Evolutionary conservation across 2,888 invertebrate species (phyloP), one percentile per base, ranked within the genome.

Genomic region (Herminia tarsipennalis): DNA sequence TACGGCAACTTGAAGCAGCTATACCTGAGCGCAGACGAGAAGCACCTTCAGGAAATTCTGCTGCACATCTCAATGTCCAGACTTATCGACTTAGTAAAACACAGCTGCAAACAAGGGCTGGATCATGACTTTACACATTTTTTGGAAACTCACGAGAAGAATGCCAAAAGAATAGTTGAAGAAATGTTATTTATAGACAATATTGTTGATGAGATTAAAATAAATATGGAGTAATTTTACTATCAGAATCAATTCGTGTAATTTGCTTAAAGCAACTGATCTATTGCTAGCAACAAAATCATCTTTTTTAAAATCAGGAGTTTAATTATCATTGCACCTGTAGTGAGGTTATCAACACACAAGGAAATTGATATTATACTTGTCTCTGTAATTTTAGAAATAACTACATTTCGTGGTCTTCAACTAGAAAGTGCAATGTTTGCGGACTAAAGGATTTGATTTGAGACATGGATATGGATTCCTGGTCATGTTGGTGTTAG

Each of bases 71-170:
- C 61, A 0, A 43, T 73, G 0, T 38, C 73, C 1, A 78, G 75
- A 53, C 46, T 88, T 0, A 46, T 87, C 0, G 66, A 56, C 1
- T 28, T 77, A 1, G 57, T 89, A 53, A 86, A 89, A 55, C 55
- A 75, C 0, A 74, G 73, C 5, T 50, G 76, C 0, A 43, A 47
- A 1, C 66, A 68, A 0, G 78, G 73, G 0, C 9, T 76, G 8
- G 76, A 78, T 61, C 49, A 69, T 0, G 65, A 73, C 21, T 82
- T 70, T 13, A 29, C 56, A 1, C 20, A 41, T 0, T 84, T 72
- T 16, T 56, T 80, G 2, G 54, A 70, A 16, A 45, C 60, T 0
- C 69, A 86, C 37, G 56, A 45, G 2, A 38, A 54, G 5, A 63
- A 65, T 5, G 71, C 81, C 0, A 51, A 65, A 1, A 71, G 29